A percentile compares a stretch with the other conserved stretches of the same genome.
phyloP scores from a whole-genome alignment of 2,888 invertebrate species.

The Sabatieria punctata region DNA sequence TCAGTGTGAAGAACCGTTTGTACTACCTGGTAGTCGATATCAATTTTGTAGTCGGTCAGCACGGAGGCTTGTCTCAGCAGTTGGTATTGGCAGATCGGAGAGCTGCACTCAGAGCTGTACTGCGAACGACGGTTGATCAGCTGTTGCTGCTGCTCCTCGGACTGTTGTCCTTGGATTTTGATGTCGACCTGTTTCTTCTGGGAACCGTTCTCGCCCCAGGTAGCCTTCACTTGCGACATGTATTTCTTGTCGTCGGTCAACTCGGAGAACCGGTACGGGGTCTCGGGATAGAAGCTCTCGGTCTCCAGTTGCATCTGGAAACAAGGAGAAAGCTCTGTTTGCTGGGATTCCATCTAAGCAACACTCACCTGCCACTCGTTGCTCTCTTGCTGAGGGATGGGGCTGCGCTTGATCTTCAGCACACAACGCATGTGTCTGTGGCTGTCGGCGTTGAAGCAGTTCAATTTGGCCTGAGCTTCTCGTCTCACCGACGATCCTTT shows the following conservation, averaged over 20 bases:
- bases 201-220: slow-evolving; percentile 6
- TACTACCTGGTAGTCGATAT: neutral
- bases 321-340: neutral
- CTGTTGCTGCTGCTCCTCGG: slow-evolving; percentile 14
- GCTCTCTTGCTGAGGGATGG: neutral
- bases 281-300: slow-evolving; percentile 4
- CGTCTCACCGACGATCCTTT: neutral
- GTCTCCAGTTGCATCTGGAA: slow-evolving; percentile 4
- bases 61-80: neutral
- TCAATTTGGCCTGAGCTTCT: neutral
- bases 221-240: neutral
- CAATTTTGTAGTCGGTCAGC: neutral
- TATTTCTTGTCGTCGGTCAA: slow-evolving; percentile 4
- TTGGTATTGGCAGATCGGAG: slow-evolving; percentile 1
- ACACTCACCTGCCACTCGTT: neutral
- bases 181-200: slow-evolving; percentile 3
- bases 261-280: neutral
- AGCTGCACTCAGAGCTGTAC: too few species aligned
- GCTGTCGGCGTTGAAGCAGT: neutral
- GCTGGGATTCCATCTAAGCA: too few species aligned
- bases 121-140: slow-evolving; percentile 11
- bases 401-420: neutral
- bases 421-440: neutral
- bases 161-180: slow-evolving; percentile 14
- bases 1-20: too few species aligned